Conservation (phyloP, 1,140 invertebrate species). For the Diachasmimorpha longicaudata region DNA sequence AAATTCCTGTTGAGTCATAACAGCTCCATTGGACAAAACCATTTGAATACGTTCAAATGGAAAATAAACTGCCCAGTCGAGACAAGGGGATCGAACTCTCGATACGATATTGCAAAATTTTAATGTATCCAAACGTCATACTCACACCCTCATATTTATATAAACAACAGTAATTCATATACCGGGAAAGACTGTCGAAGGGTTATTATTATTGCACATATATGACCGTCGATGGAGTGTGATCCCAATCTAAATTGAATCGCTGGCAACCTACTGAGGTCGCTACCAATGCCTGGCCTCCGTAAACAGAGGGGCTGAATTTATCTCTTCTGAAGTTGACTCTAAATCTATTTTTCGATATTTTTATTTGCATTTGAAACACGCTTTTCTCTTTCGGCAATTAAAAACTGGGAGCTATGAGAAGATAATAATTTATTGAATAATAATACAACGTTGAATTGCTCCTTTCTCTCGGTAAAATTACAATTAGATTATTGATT, state of each 20-base stretch:
- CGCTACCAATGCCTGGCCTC: slow-evolving; percentile 1
- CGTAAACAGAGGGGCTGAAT: background rate
- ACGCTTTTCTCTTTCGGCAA: no score
- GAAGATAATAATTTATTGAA: background rate
- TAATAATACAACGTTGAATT: no score
- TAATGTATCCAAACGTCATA: background rate
- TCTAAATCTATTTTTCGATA: background rate
- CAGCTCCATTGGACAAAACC: no score
- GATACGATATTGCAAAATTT: background rate
- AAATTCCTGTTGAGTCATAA: no score
- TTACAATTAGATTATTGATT: no score
- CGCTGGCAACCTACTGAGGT: slow-evolving; percentile 21
- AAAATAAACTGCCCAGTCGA: no score
- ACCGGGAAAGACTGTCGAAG: background rate
- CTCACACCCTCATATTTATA: background rate
- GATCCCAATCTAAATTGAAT: slow-evolving; percentile 36
- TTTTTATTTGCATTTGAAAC: background rate
- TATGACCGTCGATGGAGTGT: slow-evolving; percentile 1
- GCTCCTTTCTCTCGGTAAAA: no score
- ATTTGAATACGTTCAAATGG: no score
- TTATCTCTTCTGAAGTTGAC: background rate
- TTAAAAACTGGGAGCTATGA: background rate
- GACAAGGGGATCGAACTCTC: no score
- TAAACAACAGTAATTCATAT: background rate
- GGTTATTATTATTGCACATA: slow-evolving; percentile 10